Evolutionary conservation across 23 tunicate genomes (phyloP).

Genomic region (Ascidia mentula): DNA sequence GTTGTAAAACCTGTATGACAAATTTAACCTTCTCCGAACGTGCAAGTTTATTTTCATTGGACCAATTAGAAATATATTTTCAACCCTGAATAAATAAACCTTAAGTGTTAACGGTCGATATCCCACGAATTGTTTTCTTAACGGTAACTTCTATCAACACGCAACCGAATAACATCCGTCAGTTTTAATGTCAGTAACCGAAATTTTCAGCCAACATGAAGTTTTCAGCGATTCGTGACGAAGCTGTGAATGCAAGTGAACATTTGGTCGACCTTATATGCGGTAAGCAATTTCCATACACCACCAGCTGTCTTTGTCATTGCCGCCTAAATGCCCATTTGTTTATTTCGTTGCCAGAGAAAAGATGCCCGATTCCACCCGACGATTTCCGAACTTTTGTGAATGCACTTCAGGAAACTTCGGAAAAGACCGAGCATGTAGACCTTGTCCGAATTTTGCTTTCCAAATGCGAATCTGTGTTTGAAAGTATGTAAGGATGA

Average conservation of each 20-base stretch:
- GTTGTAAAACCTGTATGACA: too few species aligned
- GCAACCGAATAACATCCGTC: too few species aligned
- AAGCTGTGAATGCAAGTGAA: constrained; percentile 18
- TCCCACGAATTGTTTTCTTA: too few species aligned
- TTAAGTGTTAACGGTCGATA: too few species aligned
- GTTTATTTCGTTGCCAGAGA: not conserved
- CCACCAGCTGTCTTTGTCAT: not conserved
- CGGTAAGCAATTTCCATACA: not conserved
- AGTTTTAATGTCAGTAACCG: too few species aligned
- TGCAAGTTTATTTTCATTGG: too few species aligned
- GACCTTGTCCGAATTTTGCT: not conserved
- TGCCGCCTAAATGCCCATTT: not conserved
- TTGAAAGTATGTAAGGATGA: not conserved
- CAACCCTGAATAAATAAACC: too few species aligned
- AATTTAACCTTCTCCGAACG: too few species aligned
- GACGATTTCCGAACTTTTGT: not conserved
- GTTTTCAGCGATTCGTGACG: constrained; percentile 27
- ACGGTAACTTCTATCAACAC: too few species aligned
- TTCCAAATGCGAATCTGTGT: not conserved
- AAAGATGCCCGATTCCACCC: not conserved
- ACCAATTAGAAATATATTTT: too few species aligned
- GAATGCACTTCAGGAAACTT: not conserved
- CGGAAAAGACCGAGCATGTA: not conserved
- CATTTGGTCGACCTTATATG: not conserved
- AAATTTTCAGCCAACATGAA: constrained; percentile 17